These are phyloP conservation scores for Sarcophaga carnaria DNA, from an alignment of 2,888 invertebrate genomes.

Conservation along the genomic window DNA sequence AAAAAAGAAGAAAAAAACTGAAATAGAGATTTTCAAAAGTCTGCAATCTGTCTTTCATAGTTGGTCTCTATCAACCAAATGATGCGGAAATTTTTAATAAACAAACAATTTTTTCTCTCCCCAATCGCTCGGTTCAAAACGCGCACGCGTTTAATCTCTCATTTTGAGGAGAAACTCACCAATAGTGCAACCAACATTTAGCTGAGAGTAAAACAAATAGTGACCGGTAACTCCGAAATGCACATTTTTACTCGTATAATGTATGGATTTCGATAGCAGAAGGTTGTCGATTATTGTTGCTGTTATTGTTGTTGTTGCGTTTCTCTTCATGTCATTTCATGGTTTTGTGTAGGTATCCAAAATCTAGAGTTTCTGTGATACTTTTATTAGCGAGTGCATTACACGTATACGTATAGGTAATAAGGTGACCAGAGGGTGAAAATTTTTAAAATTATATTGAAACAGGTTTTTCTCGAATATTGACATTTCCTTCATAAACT, in stretches of 20 bases:
- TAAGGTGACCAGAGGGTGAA: conserved; percentile 23
- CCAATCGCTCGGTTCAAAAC: background rate
- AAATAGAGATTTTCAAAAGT: conserved; percentile 49
- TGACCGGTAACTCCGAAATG: conserved; percentile 67
- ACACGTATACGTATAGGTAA: background rate
- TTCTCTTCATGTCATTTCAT: background rate
- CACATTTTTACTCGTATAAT: conserved; percentile 40
- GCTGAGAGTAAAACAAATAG: conserved; percentile 30
- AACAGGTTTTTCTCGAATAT: too few species aligned
- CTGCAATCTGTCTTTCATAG: conserved; percentile 65
- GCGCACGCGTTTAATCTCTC: conserved; percentile 65
- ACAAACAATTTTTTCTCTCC: conserved; percentile 60
- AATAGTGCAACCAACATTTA: background rate
- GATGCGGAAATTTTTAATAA: conserved; percentile 73
- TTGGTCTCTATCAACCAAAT: conserved; percentile 66
- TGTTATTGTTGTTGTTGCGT: conserved; percentile 10
- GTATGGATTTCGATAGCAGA: background rate
- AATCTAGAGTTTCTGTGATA: conserved; percentile 9
- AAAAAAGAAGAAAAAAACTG: conserved; percentile 25
- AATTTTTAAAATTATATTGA: too few species aligned
- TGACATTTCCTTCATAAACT: too few species aligned
- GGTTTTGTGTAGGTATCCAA: conserved; percentile 24
- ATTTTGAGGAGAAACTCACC: conserved; percentile 11
- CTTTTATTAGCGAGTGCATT: background rate
- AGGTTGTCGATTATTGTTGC: conserved; percentile 14